These are phyloP conservation scores for Hyperoplus immaculatus DNA, from an alignment of 2,797 vertebrate species.

Conservation along the genomic window DNA sequence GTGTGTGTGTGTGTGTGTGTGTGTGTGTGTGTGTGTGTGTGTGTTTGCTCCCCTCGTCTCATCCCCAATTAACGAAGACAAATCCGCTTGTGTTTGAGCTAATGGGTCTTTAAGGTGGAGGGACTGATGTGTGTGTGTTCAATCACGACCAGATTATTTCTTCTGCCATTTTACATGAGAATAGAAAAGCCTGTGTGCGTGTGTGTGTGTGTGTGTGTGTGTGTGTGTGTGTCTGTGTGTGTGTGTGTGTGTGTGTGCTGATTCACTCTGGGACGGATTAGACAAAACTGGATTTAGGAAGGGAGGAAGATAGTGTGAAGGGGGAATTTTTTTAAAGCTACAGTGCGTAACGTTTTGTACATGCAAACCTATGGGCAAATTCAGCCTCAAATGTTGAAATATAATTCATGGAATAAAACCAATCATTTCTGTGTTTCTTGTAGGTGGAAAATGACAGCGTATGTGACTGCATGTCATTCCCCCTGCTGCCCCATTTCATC, in stretches of 20 bases:
- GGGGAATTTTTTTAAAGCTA: neutral
- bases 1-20: slow-evolving; percentile 9
- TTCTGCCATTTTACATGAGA: slow-evolving; percentile 61
- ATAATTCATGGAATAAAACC: too few species aligned
- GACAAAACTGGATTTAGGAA: slow-evolving; percentile 3
- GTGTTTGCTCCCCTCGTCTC: slow-evolving; percentile 61
- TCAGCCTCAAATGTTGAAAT: too few species aligned
- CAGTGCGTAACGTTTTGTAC: too few species aligned
- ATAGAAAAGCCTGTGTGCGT: slow-evolving; percentile 36
- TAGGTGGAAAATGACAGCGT: too few species aligned
- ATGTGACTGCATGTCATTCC: too few species aligned
- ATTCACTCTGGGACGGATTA: slow-evolving; percentile 54
- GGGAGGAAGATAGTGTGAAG: too few species aligned
- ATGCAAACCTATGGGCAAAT: too few species aligned
- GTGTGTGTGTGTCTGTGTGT: too few species aligned
- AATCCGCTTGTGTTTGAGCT: slow-evolving; percentile 73
- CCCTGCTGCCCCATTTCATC: too few species aligned
- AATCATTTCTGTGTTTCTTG: too few species aligned
- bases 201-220: too few species aligned
- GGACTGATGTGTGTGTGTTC: slow-evolving; percentile 62
- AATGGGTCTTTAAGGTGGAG: slow-evolving; percentile 81
- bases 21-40: slow-evolving; percentile 13
- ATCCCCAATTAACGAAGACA: slow-evolving; percentile 80
- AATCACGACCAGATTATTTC: slow-evolving; percentile 66
- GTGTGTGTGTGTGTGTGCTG: neutral